Evolutionary conservation across 1,140 invertebrate species (phyloP).

Genomic region (silkworm (Bombyx mori)): DNA sequence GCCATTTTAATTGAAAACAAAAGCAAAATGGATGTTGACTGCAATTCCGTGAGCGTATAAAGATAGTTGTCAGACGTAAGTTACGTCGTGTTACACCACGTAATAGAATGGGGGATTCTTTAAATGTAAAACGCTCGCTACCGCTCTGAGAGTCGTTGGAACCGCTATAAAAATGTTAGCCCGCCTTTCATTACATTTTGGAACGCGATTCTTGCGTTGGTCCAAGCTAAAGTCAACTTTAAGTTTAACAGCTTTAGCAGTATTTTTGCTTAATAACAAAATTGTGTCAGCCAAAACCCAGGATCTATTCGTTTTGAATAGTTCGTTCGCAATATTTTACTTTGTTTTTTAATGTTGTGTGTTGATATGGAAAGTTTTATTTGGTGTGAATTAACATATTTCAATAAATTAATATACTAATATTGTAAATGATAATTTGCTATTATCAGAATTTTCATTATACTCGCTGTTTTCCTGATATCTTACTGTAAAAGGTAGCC

Average conservation of each 20-base stretch:
- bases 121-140: constrained; percentile 59
- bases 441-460: too few species aligned
- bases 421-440: too few species aligned
- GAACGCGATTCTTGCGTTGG: constrained; percentile 5
- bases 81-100: constrained; percentile 55
- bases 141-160: constrained; percentile 59
- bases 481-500: too few species aligned
- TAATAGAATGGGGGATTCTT: constrained; percentile 64
- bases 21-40: neutral
- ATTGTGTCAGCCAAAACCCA: constrained; percentile 46
- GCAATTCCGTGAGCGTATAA: constrained; percentile 23
- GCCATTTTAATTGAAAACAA: constrained; percentile 3
- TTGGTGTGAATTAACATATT: too few species aligned
- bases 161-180: constrained; percentile 69
- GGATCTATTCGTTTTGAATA: constrained; percentile 51
- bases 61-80: constrained; percentile 59
- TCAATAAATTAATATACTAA: too few species aligned
- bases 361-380: too few species aligned
- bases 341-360: constrained; percentile 28
- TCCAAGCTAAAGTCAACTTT: too few species aligned
- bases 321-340: constrained; percentile 38
- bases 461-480: too few species aligned
- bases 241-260: too few species aligned
- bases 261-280: constrained; percentile 16
- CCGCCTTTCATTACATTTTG: constrained; percentile 64